These are phyloP conservation scores for Porites cylindrica DNA, from an alignment of 92 coral and sea anemone genomes.

Conservation along the genomic window DNA sequence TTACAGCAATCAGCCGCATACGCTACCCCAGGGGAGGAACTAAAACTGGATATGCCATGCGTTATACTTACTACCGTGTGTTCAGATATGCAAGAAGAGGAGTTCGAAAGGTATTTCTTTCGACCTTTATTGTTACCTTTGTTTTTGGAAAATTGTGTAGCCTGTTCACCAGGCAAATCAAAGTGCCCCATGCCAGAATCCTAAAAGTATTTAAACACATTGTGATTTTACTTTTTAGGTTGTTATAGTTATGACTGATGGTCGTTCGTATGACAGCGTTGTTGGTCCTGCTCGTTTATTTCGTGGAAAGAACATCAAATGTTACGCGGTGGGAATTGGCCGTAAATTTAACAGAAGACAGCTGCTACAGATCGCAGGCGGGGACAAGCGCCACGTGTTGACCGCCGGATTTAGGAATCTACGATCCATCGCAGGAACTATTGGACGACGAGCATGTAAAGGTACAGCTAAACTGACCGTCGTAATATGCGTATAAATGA, in stretches of 20 bases:
- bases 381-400: conserved; percentile 59
- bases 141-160: no score
- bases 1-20: conserved; percentile 44
- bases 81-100: conserved; percentile 62
- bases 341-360: conserved; percentile 37
- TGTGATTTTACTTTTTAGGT: not conserved
- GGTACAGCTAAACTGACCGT: not conserved
- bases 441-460: conserved; percentile 72
- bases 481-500: no score
- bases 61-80: conserved; percentile 35
- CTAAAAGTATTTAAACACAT: not conserved
- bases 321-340: conserved; percentile 82
- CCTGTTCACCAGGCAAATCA: not conserved
- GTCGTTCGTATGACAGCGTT: conserved; percentile 62
- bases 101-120: conserved; percentile 55
- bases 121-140: not conserved
- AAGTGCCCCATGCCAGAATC: no score
- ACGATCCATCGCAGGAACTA: conserved; percentile 51
- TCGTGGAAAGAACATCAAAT: conserved; percentile 59
- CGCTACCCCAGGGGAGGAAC: conserved; percentile 70
- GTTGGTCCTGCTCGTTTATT: conserved; percentile 52
- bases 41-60: conserved; percentile 66
- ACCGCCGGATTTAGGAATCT: conserved; percentile 63
- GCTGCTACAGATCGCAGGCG: conserved; percentile 68
- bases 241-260: conserved; percentile 78